phyloP scores from a whole-genome alignment of 2,888 invertebrate species.

The Sesamia inferens region DNA sequence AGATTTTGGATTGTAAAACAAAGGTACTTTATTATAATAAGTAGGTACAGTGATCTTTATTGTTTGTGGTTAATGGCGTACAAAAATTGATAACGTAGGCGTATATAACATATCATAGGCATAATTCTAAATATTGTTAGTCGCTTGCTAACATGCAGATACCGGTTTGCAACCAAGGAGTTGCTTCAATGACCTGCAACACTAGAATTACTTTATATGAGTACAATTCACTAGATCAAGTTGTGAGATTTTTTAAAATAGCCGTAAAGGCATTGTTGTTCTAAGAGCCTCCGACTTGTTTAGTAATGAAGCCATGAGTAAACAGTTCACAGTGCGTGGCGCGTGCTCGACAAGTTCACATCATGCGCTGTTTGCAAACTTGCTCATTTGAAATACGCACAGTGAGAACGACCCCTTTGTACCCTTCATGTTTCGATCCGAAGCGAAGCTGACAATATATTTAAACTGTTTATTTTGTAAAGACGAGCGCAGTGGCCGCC shows the following conservation, averaged over 20 bases:
- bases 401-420: conserved; percentile 2
- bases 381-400: not conserved
- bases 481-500: conserved; percentile 2
- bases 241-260: not conserved
- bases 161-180: not conserved
- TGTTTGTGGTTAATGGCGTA: too few species aligned
- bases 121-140: not conserved
- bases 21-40: too few species aligned
- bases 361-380: not conserved
- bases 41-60: too few species aligned
- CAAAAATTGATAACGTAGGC: too few species aligned
- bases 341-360: not conserved
- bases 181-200: not conserved
- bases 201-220: not conserved
- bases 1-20: too few species aligned
- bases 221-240: not conserved
- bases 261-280: not conserved
- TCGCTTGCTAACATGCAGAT: not conserved
- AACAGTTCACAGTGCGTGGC: not conserved
- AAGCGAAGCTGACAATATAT: not conserved
- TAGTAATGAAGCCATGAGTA: not conserved
- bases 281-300: not conserved
- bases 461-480: conserved; percentile 17
- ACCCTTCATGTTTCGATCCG: not conserved
- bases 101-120: too few species aligned